phyloP scores from a whole-genome alignment of 2,888 invertebrate species.

The Syritta pipiens region DNA sequence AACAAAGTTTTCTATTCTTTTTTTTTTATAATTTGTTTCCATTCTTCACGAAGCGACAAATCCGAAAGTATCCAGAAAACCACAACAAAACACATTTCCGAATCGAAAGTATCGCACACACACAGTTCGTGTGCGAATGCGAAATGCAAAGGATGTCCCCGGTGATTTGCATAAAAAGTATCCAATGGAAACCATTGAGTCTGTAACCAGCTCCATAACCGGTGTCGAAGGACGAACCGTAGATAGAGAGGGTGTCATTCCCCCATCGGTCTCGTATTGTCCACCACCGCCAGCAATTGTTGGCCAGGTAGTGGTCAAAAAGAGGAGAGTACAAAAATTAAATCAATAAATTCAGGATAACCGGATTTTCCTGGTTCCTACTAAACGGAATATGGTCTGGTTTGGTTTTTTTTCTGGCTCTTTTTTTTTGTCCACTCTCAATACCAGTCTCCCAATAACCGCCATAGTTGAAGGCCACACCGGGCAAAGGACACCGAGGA shows the following conservation, averaged over 20 bases:
- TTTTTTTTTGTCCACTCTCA: too few relatives aligned
- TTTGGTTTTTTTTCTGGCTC: too few relatives aligned
- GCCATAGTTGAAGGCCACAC: neutral
- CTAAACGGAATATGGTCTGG: neutral
- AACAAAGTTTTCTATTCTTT: too few relatives aligned
- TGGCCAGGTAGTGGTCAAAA: constrained; percentile 8
- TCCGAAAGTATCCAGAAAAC: neutral
- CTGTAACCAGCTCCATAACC: neutral
- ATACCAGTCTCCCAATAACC: neutral
- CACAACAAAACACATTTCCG: neutral
- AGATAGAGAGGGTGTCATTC: too few relatives aligned
- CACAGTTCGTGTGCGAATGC: neutral
- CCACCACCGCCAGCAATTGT: constrained; percentile 9
- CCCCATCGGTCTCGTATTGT: too few relatives aligned
- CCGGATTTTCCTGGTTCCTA: constrained; percentile 14
- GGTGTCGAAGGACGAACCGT: neutral
- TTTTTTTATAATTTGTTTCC: neutral
- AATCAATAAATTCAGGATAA: constrained; percentile 43
- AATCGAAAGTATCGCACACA: too few relatives aligned
- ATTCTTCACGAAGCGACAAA: neutral
- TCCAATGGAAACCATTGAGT: neutral
- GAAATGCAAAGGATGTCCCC: neutral
- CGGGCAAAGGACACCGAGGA: too few relatives aligned
- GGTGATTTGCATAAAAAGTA: neutral
- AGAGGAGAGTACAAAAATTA: constrained; percentile 13